Evolutionary conservation across 2,888 invertebrate genomes (phyloP).

Genomic region (Himalopsyche japonica): DNA sequence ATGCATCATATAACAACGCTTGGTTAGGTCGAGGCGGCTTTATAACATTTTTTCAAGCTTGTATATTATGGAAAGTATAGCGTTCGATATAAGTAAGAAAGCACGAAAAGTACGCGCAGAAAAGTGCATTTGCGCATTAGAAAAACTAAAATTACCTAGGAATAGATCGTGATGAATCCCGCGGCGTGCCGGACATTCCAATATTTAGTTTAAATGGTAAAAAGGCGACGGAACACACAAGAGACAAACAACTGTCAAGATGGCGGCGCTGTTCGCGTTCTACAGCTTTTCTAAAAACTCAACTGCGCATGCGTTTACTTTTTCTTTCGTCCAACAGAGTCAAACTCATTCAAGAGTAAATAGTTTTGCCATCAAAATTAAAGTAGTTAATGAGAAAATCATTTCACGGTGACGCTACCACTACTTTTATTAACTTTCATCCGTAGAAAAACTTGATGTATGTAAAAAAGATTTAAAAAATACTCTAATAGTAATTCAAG

Average conservation of each 20-base stretch:
- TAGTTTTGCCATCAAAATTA: no score
- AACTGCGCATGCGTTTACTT: not conserved
- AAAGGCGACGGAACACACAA: slow-evolving; percentile 48
- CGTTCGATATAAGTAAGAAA: slow-evolving; percentile 5
- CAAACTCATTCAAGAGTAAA: not conserved
- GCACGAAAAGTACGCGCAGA: slow-evolving; percentile 9
- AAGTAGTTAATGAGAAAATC: no score
- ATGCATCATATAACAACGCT: not conserved
- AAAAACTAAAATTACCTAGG: slow-evolving; percentile 4
- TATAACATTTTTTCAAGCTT: slow-evolving; percentile 16
- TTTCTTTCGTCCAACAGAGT: not conserved
- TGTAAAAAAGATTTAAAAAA: no score
- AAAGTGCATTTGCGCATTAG: not conserved
- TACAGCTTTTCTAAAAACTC: not conserved
- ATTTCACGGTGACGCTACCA: no score
- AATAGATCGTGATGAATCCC: not conserved
- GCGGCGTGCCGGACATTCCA: not conserved
- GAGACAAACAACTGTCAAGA: slow-evolving; percentile 64
- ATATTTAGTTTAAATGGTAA: slow-evolving; percentile 10
- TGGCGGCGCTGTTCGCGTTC: slow-evolving; percentile 52
- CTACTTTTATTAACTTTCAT: no score
- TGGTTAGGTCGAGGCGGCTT: not conserved
- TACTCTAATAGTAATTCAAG: no score
- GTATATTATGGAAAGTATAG: slow-evolving; percentile 7
- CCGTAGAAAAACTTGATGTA: no score